Evolutionary conservation across 2,888 invertebrate species (phyloP).

Genomic region (Cataglyphis cursor): DNA sequence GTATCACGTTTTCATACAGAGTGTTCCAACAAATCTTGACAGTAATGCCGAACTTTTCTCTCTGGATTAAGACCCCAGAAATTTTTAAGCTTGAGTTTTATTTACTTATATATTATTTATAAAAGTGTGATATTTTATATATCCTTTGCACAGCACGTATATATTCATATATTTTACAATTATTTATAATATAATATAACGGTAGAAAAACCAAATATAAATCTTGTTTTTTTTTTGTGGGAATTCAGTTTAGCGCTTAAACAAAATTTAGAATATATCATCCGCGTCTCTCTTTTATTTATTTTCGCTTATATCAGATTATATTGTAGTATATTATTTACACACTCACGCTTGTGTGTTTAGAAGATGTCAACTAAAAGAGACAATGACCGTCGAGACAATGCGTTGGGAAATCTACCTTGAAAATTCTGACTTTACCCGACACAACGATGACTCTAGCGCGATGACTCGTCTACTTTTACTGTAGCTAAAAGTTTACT

Average conservation of each 20-base stretch:
- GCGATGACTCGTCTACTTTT: constrained; percentile 32
- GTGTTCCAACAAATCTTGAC: constrained; percentile 2
- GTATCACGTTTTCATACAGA: background rate
- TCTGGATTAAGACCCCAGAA: background rate
- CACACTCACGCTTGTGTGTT: background rate
- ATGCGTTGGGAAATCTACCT: background rate
- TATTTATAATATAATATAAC: background rate
- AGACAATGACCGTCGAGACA: background rate
- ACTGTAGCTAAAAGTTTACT: constrained; percentile 21
- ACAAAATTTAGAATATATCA: background rate
- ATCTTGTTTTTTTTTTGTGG: background rate
- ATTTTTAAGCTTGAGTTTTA: background rate
- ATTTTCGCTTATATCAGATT: background rate
- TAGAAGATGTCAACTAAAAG: background rate
- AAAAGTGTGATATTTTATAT: background rate
- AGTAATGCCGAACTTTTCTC: background rate
- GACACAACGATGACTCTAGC: background rate
- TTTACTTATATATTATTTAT: background rate
- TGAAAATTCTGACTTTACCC: background rate
- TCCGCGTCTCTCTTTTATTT: background rate
- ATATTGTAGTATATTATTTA: background rate
- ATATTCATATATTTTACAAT: background rate
- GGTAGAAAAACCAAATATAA: background rate
- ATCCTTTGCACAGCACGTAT: background rate
- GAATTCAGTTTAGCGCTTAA: background rate